Evolutionary conservation across 2,888 invertebrate genomes (phyloP).

Genomic region (Leucania comma): DNA sequence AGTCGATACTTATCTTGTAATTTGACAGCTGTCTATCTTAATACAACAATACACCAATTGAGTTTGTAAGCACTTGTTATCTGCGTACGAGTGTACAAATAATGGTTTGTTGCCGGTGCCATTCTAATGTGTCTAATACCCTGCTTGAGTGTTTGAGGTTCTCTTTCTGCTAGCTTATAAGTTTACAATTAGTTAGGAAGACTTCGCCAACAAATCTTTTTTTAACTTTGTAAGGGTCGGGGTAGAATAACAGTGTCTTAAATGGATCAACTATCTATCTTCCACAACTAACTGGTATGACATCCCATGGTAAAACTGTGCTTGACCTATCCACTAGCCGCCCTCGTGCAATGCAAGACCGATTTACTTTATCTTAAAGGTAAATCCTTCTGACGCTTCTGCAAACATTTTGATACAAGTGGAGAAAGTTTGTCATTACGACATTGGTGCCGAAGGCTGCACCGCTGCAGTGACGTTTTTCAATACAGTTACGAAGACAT

Average conservation of each 20-base stretch:
- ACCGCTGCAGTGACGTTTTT: no score
- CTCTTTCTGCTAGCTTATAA: not conserved
- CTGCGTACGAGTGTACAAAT: slow-evolving; percentile 48
- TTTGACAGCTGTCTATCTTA: slow-evolving; percentile 72
- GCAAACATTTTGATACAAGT: no score
- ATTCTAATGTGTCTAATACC: slow-evolving; percentile 18
- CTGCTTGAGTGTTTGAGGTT: not conserved
- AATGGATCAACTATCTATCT: not conserved
- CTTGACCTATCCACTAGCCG: not conserved
- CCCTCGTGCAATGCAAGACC: not conserved
- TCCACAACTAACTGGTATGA: not conserved
- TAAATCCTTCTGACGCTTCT: not conserved
- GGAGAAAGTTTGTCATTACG: no score
- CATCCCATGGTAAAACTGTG: not conserved
- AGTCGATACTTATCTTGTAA: slow-evolving; percentile 67
- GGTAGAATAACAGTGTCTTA: not conserved
- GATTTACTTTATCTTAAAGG: not conserved
- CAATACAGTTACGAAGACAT: no score
- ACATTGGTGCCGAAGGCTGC: no score
- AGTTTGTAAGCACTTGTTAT: slow-evolving; percentile 64
- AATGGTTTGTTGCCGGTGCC: slow-evolving; percentile 35
- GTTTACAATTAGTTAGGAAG: not conserved
- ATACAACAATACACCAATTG: slow-evolving; percentile 67
- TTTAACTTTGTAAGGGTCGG: no score
- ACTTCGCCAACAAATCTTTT: not conserved